These are phyloP conservation scores for Carapus acus DNA, from an alignment of 2,797 vertebrate species.

Conservation along the genomic window DNA sequence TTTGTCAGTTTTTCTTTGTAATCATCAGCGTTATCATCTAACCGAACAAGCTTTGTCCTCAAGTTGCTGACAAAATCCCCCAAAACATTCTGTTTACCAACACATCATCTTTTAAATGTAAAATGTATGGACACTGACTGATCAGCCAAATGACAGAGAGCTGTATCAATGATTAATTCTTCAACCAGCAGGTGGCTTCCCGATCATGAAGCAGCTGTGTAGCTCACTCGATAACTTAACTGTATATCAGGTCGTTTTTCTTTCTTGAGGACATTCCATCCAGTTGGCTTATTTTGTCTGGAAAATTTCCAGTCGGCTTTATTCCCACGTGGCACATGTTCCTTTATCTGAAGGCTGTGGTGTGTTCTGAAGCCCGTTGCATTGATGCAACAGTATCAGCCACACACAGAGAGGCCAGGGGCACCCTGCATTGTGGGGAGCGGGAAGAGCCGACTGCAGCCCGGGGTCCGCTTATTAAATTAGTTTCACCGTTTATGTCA, in stretches of 20 bases:
- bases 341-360: constrained; percentile 27
- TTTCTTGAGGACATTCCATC: not conserved
- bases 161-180: not conserved
- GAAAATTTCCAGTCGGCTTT: not conserved
- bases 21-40: no score
- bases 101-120: no score
- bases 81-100: no score
- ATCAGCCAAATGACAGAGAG: not conserved
- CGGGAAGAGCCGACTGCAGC: constrained; percentile 32
- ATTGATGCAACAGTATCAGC: constrained; percentile 28
- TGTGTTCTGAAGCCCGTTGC: constrained; percentile 36
- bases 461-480: constrained; percentile 63
- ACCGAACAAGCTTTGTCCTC: no score
- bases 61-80: no score
- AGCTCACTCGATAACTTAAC: not conserved
- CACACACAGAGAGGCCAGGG: no score
- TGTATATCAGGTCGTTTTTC: not conserved
- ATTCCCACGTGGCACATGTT: constrained; percentile 18
- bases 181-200: no score
- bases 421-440: constrained; percentile 43
- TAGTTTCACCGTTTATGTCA: constrained; percentile 68
- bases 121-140: not conserved
- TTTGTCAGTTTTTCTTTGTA: no score
- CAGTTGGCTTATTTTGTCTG: constrained; percentile 10
- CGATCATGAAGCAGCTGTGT: no score